Base-by-base conservation (phyloP, 2,113 vertebrate species). In the Cochlearius cochlearius region DNA sequence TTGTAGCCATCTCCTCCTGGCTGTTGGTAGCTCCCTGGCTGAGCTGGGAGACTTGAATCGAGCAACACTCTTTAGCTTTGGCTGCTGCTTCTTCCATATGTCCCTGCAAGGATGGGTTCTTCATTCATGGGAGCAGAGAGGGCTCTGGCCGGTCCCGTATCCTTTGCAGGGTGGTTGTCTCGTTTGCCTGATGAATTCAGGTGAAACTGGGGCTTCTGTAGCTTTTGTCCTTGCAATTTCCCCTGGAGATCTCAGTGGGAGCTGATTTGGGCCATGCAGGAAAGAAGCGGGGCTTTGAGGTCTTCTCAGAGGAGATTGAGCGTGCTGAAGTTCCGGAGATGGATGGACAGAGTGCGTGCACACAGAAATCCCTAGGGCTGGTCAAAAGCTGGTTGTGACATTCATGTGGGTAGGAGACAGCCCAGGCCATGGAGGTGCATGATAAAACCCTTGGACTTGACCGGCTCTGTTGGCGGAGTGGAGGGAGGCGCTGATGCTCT, bases 121-220 rank as follows among this genome's bases (percentile, higher is more conserved):
- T 32, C 2, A 0, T 15, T 79, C 19, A 0, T 0, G 2, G 63
- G 43, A 64, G 26, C 43, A 32, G 47, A 43, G 34, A 60, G n/a
- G 23, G 18, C 82, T 78, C 56, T 63, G 75, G 11, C 56, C 2
- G 0, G 39, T 22, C 73, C 76, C 6, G 2, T 10, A 36, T 9
- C 36, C 60, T 72, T 14, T 21, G 45, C 71, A 69, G 66, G 7
- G 7, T 16, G 16, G 11, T 64, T 63, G n/a, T 60, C 5, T 47
- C 23, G 10, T 32, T 74, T 62, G 16, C 30, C 29, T 30, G 49
- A 18, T 27, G 12, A 38, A 49, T 58, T 47, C 21, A 14, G 55
- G 36, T 18, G 27, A 55, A 12, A 41, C 10, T 53, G 27, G 15
- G 5, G 0, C 17, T 66, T 68, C 9, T 67, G 47, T 3, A 13